Evolutionary conservation across 2,113 vertebrate genomes (phyloP), one percentile per base, ranked within the genome.

Genomic region (Hemibagrus wyckioides): DNA sequence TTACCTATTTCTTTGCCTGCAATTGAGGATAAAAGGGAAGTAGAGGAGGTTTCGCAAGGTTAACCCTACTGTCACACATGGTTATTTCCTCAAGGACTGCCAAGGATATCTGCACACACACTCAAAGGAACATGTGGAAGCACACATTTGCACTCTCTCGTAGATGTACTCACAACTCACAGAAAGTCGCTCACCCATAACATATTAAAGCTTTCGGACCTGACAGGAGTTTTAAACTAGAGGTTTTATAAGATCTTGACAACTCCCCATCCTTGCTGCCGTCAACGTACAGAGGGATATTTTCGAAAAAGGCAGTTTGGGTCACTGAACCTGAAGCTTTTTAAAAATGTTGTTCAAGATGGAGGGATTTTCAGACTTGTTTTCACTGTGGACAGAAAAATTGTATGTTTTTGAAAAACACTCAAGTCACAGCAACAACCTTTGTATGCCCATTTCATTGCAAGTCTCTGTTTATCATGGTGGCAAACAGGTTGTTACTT

Each of bases 31-130:
- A 85, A 75, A 75, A 30, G 52, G 30, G 59, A 41, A 56, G 75
- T 84, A 80, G 85, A 76, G 69, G 67, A 33, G 88, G 85, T 90
- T 90, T 86, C 79, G 25, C 69, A 75, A 77, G 75, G 82, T 77
- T 86, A 80, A 84, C 54, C 77, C 86, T 39, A 39, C 86, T 86
- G 86, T 87, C 90, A 88, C 83, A 59, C 36, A 41, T 33, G 56
- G 86, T 91, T 91, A 91, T 84, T 89, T 88, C 89, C 86, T 86
- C 79, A 83, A 79, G 77, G 79, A 82, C 75, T 75, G 67, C 80
- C 86, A 77, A 89, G 75, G 36, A 57, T 56, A 50, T 81, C 39
- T 71, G 54, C n/a, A 17, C 54, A 59, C 65, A 39, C 73, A 80
- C 59, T 73, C 65, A 75, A 56, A 56, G 41, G 54, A n/a, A 39